Evolutionary conservation across 2,888 invertebrate species (phyloP).

Genomic region (Xylophagus ater): DNA sequence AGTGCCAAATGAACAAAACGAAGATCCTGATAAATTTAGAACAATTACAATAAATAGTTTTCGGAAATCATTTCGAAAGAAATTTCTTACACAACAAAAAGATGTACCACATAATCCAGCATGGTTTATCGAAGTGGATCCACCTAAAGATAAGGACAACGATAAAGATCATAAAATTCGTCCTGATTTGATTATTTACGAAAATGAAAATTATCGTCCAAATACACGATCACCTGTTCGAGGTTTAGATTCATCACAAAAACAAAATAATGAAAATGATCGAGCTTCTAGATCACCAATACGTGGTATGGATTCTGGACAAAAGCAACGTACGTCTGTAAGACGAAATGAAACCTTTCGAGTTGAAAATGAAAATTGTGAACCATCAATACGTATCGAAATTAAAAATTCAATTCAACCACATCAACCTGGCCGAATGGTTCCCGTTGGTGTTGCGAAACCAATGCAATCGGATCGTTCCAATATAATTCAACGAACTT

Average conservation of each 20-base stretch:
- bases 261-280: too few species aligned
- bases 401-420: slow-evolving; percentile 36
- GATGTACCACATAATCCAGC: slow-evolving; percentile 34
- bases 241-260: slow-evolving; percentile 20
- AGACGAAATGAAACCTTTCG: slow-evolving; percentile 21
- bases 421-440: slow-evolving; percentile 32
- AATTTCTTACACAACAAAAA: slow-evolving; percentile 29
- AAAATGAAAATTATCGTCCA: slow-evolving; percentile 35
- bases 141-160: slow-evolving; percentile 13
- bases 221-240: slow-evolving; percentile 33
- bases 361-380: slow-evolving; percentile 17
- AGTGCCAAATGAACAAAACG: neutral
- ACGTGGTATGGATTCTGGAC: slow-evolving; percentile 20
- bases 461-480: slow-evolving; percentile 27
- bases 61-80: slow-evolving; percentile 35
- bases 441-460: slow-evolving; percentile 37
- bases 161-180: slow-evolving; percentile 1
- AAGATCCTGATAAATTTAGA: slow-evolving; percentile 29
- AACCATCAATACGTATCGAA: slow-evolving; percentile 33
- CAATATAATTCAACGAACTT: slow-evolving; percentile 9
- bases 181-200: slow-evolving; percentile 28
- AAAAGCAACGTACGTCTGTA: slow-evolving; percentile 8
- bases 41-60: slow-evolving; percentile 36
- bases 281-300: too few species aligned
- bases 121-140: slow-evolving; percentile 37